Conservation (phyloP, 2,797 vertebrate genomes). For the Lepidocolaptes lacrymiger region DNA sequence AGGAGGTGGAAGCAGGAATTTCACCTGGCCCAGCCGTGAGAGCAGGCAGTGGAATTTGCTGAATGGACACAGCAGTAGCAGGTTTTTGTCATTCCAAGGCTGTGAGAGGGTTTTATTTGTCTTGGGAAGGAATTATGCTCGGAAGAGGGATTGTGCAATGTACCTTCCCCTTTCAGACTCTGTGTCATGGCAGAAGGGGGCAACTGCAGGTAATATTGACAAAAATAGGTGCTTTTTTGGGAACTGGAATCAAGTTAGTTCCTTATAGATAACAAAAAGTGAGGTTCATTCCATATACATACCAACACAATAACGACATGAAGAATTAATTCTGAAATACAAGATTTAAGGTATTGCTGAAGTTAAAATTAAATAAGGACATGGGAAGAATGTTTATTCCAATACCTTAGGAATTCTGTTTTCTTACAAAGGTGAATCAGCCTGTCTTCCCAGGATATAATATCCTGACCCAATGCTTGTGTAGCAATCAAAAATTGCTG, state of each 20-base stretch:
- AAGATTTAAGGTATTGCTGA: neutral
- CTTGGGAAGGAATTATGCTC: neutral
- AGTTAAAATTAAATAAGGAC: neutral
- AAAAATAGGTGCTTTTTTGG: neutral
- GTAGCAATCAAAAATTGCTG: neutral
- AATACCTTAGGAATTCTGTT: rapidly evolving
- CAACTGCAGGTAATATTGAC: neutral
- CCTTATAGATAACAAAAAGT: too few relatives aligned
- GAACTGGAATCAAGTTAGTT: neutral
- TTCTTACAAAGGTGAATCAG: neutral
- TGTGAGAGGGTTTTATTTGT: neutral
- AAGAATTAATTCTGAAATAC: neutral
- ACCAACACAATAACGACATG: neutral
- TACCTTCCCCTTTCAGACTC: neutral
- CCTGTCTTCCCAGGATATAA: neutral
- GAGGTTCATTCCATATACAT: too few relatives aligned
- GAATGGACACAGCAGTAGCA: neutral
- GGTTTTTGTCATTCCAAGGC: neutral
- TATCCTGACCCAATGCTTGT: neutral
- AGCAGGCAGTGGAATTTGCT: neutral
- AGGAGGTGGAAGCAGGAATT: neutral
- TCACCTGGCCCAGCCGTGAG: neutral
- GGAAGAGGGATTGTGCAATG: neutral
- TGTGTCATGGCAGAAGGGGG: rapidly evolving
- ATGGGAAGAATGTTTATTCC: neutral